Base-by-base conservation (phyloP, 1,140 invertebrate genomes). In the Gonioctena quinquepunctata region DNA sequence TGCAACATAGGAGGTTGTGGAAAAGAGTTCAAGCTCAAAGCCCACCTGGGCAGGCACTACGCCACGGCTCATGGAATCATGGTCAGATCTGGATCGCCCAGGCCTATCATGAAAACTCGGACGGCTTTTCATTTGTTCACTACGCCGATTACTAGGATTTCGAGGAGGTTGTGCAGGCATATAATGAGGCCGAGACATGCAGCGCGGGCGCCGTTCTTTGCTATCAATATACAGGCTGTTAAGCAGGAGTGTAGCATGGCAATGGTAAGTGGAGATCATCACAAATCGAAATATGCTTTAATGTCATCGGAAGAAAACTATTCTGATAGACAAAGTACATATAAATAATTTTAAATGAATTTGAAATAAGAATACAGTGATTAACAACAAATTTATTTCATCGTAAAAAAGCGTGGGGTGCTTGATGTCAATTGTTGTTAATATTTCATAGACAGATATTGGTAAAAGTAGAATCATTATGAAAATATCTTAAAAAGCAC, bases 61-160 rank as follows among this genome's bases (percentile, higher is more conserved):
- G 94, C 95, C 8, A 94, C 93, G 74, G 93, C 93, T 28, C 96
- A 98, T 85, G 95, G 95, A 33, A 85, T 86, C 70, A 86, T 88
- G 78, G 88, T 88, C 77, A 86, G 87, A 54, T 86, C 86, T 56
- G 94, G 93, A 22, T 93, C 93, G 23, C 94, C 94, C 1, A 86
- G 95, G 33, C 96, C 96, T 21, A 94, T 98, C 0, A 96, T 98
- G 94, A 98, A 98, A 85, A 98, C 96, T 48, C 88, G 96, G 76
- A 96, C 96, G 71, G 96, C 96, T 23, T 98, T 98, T 85, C 98
- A 96, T 86, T 86, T 98, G 74, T 90, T 93, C 79, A 96, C 93
- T 2, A 96, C 95, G 72, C 90, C 93, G 28, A 86, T 96, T 75
- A 96, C 96, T 49, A 88, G 94, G 72, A 89, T 97, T 18, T 95